Percentiles rank a stretch among this genome's conserved stretches.
phyloP scores from a whole-genome alignment of 2,797 vertebrate genomes.

The Etheostoma nigrum region DNA sequence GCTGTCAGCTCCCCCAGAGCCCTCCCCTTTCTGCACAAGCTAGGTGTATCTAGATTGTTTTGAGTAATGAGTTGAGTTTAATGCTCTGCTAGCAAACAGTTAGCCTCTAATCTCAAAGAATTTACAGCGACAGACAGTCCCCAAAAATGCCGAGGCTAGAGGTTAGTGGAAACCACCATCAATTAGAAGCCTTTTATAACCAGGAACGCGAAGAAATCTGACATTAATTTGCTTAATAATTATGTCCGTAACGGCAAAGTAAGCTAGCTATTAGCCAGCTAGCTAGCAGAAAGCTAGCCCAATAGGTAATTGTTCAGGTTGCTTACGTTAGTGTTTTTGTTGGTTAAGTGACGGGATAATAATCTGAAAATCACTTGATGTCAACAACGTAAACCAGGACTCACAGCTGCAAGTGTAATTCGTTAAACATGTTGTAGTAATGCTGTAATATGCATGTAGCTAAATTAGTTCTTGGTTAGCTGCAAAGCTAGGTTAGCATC shows the following conservation, averaged over 20 bases:
- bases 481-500: slow-evolving; percentile 62
- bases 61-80: slow-evolving; percentile 80
- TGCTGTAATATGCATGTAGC: slow-evolving; percentile 12
- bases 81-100: slow-evolving; percentile 71
- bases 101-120: slow-evolving; percentile 79
- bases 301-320: slow-evolving; percentile 41
- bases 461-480: slow-evolving; percentile 42
- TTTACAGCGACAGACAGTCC: slow-evolving; percentile 47
- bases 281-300: slow-evolving; percentile 65
- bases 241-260: slow-evolving; percentile 58
- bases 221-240: slow-evolving; percentile 35
- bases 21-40: slow-evolving; percentile 57
- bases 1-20: slow-evolving; percentile 10
- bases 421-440: background rate
- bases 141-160: slow-evolving; percentile 75
- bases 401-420: background rate
- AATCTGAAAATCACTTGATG: background rate
- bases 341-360: slow-evolving; percentile 9
- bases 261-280: slow-evolving; percentile 59
- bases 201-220: background rate
- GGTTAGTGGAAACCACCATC: slow-evolving; percentile 68
- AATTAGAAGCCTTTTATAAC: background rate
- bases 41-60: slow-evolving; percentile 81
- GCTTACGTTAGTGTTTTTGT: slow-evolving; percentile 29
- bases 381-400: background rate